phyloP scores from a whole-genome alignment of 2,113 vertebrate species.

The Cavia aperea region DNA sequence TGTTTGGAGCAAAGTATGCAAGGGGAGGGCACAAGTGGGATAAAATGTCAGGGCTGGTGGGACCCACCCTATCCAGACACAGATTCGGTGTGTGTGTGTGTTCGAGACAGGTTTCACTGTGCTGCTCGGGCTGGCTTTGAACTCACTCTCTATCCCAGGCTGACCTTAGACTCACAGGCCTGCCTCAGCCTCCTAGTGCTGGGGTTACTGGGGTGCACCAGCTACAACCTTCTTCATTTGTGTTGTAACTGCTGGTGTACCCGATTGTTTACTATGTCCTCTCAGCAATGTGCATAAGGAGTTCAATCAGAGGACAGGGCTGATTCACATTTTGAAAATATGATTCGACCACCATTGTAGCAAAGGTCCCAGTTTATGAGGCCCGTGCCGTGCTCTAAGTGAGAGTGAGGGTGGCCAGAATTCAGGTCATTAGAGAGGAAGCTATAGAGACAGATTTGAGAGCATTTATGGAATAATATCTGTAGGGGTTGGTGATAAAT shows the following conservation, averaged over 20 bases:
- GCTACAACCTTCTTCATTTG: too few species aligned
- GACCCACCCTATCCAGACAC: not conserved
- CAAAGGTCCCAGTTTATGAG: not conserved
- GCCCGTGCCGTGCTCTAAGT: not conserved
- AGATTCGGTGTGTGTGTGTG: not conserved
- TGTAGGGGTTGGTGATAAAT: not conserved
- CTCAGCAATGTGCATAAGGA: not conserved
- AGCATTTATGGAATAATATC: not conserved
- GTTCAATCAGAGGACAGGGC: not conserved
- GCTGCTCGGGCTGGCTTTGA: not conserved
- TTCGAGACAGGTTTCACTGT: not conserved
- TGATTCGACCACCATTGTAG: not conserved
- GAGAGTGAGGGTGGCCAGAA: not conserved
- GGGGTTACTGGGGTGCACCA: not conserved
- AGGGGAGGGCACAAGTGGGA: not conserved
- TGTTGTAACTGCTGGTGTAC: too few species aligned
- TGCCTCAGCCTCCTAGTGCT: not conserved
- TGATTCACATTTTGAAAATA: not conserved
- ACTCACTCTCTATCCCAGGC: not conserved
- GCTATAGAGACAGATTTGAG: not conserved
- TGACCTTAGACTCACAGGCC: not conserved
- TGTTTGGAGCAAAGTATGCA: not conserved
- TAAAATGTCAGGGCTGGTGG: not conserved
- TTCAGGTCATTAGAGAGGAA: not conserved
- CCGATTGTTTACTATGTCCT: not conserved